Evolutionary conservation across 2,888 invertebrate genomes (phyloP).

Genomic region (Microplitis deprimator): DNA sequence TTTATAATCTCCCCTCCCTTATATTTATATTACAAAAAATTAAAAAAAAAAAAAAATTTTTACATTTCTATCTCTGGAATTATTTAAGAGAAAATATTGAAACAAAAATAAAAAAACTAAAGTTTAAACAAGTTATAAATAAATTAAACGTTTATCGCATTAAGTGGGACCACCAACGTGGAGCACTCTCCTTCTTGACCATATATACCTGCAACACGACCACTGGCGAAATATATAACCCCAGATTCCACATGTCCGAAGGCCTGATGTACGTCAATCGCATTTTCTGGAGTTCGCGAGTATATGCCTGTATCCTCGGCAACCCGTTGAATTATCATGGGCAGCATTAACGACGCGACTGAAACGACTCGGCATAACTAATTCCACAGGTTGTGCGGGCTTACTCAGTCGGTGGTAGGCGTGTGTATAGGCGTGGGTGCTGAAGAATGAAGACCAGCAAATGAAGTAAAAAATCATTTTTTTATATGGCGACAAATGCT

Average conservation of each 20-base stretch:
- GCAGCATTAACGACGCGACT: constrained; percentile 52
- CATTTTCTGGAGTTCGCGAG: constrained; percentile 32
- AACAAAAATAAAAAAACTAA: background rate
- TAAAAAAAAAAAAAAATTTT: too few species aligned
- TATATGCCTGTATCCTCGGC: constrained; percentile 24
- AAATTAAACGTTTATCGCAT: background rate
- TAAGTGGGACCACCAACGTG: background rate
- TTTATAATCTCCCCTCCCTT: too few species aligned
- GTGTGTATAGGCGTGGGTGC: background rate
- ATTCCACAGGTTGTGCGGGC: constrained; percentile 36
- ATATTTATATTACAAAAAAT: too few species aligned
- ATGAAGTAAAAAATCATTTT: background rate
- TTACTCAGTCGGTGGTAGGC: constrained; percentile 6
- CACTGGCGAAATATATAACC: constrained; percentile 3
- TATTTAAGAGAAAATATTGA: too few species aligned
- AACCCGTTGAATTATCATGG: constrained; percentile 52
- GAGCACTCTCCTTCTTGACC: background rate
- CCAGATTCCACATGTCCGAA: constrained; percentile 7
- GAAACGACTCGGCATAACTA: constrained; percentile 50
- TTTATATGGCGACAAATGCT: background rate
- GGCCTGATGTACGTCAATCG: constrained; percentile 35
- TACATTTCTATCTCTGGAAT: too few species aligned
- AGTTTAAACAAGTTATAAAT: background rate
- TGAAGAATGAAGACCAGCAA: background rate
- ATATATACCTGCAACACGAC: background rate